These are phyloP conservation scores for Xenentodon cancila DNA, from an alignment of 2,797 vertebrate species.

Conservation along the genomic window DNA sequence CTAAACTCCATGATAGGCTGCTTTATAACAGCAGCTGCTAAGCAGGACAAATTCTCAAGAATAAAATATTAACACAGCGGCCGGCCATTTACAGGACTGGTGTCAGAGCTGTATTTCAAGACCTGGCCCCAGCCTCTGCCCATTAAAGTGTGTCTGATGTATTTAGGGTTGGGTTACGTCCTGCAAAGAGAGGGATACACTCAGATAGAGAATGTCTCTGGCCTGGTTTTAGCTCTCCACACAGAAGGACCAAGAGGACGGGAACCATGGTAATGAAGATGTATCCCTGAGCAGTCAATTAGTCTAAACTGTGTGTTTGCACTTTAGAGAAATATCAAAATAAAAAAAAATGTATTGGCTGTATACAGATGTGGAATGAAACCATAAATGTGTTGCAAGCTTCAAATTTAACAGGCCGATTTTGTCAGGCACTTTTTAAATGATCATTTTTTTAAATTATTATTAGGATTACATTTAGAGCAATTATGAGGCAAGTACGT, in stretches of 20 bases:
- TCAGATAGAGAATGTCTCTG: conserved; percentile 77
- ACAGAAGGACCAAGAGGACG: conserved; percentile 9
- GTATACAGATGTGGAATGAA: conserved; percentile 6
- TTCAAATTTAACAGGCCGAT: no score
- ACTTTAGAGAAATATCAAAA: conserved; percentile 25
- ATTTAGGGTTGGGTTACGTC: conserved; percentile 81
- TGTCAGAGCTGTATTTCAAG: conserved; percentile 80
- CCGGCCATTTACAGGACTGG: conserved; percentile 74
- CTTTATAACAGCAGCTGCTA: conserved; percentile 72
- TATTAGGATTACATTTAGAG: no score
- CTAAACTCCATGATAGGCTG: conserved; percentile 49
- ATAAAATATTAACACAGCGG: conserved; percentile 77
- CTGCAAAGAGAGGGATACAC: conserved; percentile 77
- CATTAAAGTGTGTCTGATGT: conserved; percentile 78
- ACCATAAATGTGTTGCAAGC: no score
- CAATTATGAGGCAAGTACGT: no score
- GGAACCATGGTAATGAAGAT: conserved; percentile 30
- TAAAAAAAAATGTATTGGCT: conserved; percentile 6
- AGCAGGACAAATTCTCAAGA: conserved; percentile 78
- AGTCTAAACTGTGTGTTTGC: conserved; percentile 22
- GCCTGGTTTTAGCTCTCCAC: conserved; percentile 66
- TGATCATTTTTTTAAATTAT: no score
- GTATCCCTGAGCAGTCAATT: conserved; percentile 45
- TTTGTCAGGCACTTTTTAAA: no score
- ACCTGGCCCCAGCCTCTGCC: conserved; percentile 66